Conservation (phyloP, 2,797 vertebrate genomes). For the Myotis planiceps region DNA sequence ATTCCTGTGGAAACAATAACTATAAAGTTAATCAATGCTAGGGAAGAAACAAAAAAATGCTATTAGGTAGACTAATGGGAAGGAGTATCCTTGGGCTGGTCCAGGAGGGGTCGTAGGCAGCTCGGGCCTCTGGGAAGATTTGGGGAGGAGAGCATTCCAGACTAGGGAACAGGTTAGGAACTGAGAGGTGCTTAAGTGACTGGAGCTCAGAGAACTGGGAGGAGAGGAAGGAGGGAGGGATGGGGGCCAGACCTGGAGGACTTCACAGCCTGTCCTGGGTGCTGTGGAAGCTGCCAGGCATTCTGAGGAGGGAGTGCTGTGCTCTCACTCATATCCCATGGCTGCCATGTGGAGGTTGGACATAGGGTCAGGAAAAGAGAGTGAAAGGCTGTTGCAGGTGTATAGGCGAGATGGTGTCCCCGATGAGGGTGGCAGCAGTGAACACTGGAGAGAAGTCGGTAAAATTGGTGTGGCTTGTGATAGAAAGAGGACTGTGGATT, state of each 20-base stretch:
- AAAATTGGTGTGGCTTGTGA: neutral
- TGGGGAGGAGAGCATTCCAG: neutral
- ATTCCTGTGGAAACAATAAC: neutral
- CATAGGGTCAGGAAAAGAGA: neutral
- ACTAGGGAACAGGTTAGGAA: neutral
- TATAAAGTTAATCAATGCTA: neutral
- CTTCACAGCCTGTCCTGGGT: neutral
- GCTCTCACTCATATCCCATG: neutral
- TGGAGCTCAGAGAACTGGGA: neutral
- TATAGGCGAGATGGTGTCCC: neutral
- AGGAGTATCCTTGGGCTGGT: neutral
- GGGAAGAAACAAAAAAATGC: neutral
- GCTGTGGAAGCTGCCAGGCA: fast-evolving
- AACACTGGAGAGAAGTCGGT: neutral
- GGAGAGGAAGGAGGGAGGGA: too few relatives aligned
- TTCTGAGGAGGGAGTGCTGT: neutral
- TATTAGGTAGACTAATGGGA: neutral
- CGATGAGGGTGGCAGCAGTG: neutral
- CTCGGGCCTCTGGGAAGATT: neutral
- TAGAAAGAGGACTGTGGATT: neutral
- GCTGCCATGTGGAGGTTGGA: neutral
- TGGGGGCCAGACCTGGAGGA: neutral
- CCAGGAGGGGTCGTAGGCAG: neutral
- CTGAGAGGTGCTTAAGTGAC: neutral
- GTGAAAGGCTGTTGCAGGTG: neutral